Percentiles rank a stretch among this genome's conserved stretches.
Evolutionary conservation across 92 coral and sea anemone genomes (phyloP).

Genomic region (Epizoanthus stellaris): DNA sequence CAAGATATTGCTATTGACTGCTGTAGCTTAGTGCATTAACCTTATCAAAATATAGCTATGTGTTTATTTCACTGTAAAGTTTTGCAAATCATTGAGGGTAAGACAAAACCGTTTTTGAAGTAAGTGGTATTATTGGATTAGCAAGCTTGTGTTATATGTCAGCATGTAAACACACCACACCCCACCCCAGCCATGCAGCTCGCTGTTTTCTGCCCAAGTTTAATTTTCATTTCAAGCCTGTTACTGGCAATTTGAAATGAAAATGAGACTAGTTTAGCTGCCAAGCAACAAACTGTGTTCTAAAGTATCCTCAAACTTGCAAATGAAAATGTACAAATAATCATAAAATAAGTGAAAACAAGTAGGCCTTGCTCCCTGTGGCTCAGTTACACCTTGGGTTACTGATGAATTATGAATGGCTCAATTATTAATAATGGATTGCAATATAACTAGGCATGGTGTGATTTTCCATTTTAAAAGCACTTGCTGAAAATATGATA

Average conservation of each 20-base stretch:
- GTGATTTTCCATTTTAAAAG: constrained; percentile 36
- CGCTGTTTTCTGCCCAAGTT: not conserved
- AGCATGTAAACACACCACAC: constrained; percentile 32
- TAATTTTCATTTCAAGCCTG: not conserved
- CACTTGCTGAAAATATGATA: constrained; percentile 10
- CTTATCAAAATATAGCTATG: too few species aligned
- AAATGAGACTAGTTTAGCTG: not conserved
- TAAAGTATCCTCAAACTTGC: not conserved
- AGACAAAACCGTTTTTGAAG: not conserved
- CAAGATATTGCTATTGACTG: not conserved
- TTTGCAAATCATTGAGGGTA: too few species aligned
- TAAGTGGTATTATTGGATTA: constrained; percentile 14
- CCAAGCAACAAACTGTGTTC: not conserved
- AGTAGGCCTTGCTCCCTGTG: not conserved
- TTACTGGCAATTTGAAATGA: not conserved
- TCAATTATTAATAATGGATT: constrained; percentile 34
- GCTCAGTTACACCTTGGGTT: constrained; percentile 1
- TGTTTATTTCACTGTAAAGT: too few species aligned
- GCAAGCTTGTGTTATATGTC: not conserved
- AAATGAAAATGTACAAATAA: not conserved
- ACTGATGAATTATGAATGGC: constrained; percentile 14
- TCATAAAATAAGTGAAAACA: not conserved
- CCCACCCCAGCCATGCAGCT: not conserved
- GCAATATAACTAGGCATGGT: constrained; percentile 23
- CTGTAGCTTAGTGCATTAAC: too few species aligned